Percentiles rank a stretch among this genome's conserved stretches.
Conservation (phyloP, 1,140 invertebrate species). For the Doryteuthis pealeii region DNA sequence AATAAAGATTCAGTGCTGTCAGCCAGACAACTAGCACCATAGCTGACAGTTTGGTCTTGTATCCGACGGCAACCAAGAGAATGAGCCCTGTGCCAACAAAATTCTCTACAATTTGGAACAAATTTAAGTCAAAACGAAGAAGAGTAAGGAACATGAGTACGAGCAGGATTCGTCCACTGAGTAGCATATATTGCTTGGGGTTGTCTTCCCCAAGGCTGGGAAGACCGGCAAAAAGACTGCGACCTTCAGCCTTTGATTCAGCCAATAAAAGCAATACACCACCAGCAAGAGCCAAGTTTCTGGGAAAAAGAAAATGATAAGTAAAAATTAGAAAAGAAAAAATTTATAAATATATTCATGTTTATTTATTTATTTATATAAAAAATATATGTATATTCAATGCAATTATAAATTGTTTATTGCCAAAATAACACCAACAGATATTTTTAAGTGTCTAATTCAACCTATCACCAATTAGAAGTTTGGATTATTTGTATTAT, state of each 20-base stretch:
- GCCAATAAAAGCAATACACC: conserved; percentile 91
- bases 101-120: conserved; percentile 79
- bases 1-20: conserved; percentile 89
- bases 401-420: too few relatives aligned
- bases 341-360: background rate
- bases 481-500: too few relatives aligned
- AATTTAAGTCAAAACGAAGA: conserved; percentile 78
- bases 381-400: too few relatives aligned
- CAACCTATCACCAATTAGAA: too few relatives aligned
- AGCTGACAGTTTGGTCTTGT: conserved; percentile 97
- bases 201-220: conserved; percentile 95
- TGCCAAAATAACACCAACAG: too few relatives aligned
- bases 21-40: conserved; percentile 90
- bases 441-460: too few relatives aligned
- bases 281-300: conserved; percentile 95
- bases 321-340: background rate
- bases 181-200: conserved; percentile 94
- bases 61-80: conserved; percentile 92
- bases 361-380: background rate
- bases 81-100: conserved; percentile 92
- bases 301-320: conserved; percentile 59
- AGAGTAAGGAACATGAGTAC: conserved; percentile 99
- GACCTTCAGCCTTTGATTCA: conserved; percentile 85
- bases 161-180: conserved; percentile 90
- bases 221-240: conserved; percentile 96